Evolutionary conservation across 2,888 invertebrate species (phyloP).

Genomic region (Lochmaea crataegi): DNA sequence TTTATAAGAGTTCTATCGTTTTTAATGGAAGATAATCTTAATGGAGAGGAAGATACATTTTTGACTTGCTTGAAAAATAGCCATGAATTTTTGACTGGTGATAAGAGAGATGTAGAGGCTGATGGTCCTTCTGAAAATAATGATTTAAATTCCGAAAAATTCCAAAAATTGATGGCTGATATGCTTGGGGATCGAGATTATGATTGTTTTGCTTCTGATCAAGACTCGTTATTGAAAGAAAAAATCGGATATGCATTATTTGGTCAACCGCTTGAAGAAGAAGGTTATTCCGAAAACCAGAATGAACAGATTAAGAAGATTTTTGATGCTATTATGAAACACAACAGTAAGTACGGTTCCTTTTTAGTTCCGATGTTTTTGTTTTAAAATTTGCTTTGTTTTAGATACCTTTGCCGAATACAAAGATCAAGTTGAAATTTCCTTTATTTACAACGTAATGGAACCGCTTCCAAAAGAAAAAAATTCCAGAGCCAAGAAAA

Average conservation of each 20-base stretch:
- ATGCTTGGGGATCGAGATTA: slow-evolving; percentile 69
- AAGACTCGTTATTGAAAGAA: slow-evolving; percentile 67
- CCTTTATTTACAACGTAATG: slow-evolving; percentile 55
- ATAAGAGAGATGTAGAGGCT: slow-evolving; percentile 47
- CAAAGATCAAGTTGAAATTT: slow-evolving; percentile 52
- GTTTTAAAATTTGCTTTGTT: slow-evolving; percentile 25
- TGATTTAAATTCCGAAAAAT: slow-evolving; percentile 53
- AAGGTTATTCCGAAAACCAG: slow-evolving; percentile 60
- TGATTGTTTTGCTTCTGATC: slow-evolving; percentile 67
- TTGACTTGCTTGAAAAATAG: slow-evolving; percentile 46
- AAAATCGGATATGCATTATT: slow-evolving; percentile 71
- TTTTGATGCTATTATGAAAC: slow-evolving; percentile 51
- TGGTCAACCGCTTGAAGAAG: slow-evolving; percentile 67
- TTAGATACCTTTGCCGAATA: slow-evolving; percentile 52
- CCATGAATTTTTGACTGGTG: slow-evolving; percentile 42
- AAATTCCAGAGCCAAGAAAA: slow-evolving; percentile 52
- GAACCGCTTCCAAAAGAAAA: slow-evolving; percentile 57
- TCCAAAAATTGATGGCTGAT: slow-evolving; percentile 71
- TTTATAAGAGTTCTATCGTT: slow-evolving; percentile 17
- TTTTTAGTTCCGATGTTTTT: background rate
- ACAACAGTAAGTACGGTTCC: slow-evolving; percentile 51
- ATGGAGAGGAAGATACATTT: slow-evolving; percentile 39
- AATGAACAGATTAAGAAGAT: slow-evolving; percentile 51
- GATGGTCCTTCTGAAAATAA: slow-evolving; percentile 38
- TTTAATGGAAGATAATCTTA: slow-evolving; percentile 44